Evolutionary conservation across 2,888 invertebrate genomes (phyloP), one percentile per base, ranked within the genome.

Genomic region (Eudiplozoon nipponicum): DNA sequence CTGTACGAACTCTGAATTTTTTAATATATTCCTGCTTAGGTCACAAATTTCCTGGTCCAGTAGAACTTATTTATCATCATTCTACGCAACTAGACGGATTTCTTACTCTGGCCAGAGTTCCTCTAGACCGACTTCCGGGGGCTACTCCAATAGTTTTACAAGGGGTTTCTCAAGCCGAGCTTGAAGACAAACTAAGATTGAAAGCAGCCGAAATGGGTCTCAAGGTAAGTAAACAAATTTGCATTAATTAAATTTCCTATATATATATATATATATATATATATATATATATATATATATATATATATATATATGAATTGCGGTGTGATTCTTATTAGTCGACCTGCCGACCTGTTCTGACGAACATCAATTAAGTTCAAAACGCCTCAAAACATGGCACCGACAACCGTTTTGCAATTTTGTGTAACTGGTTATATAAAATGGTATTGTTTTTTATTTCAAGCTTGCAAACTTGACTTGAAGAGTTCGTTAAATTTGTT

Each of bases 51-150:
- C 33, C 45, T 3, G 55, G 54, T 18, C 58, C 57, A 1, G 47
- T 58, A 9, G 55, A 56, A 41, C 49, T 58, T 11, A 51, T 58
- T 4, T 44, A 49, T 15, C 52, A 57, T 44, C 55, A 57, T 44
- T 45, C 48, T 20, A 43, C 44, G 1, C 44, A 48, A 36, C 47
- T 51, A 22, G 55, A 54, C 46, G 54, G 56, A 1, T 51, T 58
- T 39, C 47, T 57, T 20, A 53, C 55, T 1, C 46, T 48, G 11
- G 54, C 55, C n/a, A 42, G 43, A 4, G 40, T 46, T 11, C 51
- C 54, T 1, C 56, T 57, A 44, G 47, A 50, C 22, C 45, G 57
- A 34, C 45, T 47, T 2, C 46, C 48, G 17, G 48, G 48, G 22
- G 50, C 50, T 42, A 46, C 48, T 3, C 54, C 56, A 3, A 49